phyloP scores from a whole-genome alignment of 2,888 invertebrate genomes.

The Oligia strigilis region DNA sequence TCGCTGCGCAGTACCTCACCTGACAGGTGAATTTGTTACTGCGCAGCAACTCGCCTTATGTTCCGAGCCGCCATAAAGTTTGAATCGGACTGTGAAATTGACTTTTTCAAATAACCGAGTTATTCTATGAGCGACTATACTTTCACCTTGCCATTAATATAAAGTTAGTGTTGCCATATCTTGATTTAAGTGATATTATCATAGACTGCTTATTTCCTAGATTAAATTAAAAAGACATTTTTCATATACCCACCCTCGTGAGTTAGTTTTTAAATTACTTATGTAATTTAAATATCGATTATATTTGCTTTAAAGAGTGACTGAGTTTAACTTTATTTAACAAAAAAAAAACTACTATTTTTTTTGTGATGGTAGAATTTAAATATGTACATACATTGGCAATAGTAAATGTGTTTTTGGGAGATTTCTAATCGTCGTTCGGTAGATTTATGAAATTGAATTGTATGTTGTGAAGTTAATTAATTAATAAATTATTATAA shows the following conservation, averaged over 20 bases:
- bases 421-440: constrained; percentile 45
- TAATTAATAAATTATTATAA: constrained; percentile 32
- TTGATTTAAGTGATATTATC: constrained; percentile 78
- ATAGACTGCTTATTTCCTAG: constrained; percentile 81
- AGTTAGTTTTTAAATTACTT: constrained; percentile 45
- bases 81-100: background rate
- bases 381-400: constrained; percentile 55
- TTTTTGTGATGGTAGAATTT: constrained; percentile 46
- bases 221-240: constrained; percentile 70
- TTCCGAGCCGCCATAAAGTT: background rate
- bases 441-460: constrained; percentile 46
- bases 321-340: constrained; percentile 33
- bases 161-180: constrained; percentile 74
- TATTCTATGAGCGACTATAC: constrained; percentile 41
- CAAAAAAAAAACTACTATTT: background rate
- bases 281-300: constrained; percentile 50
- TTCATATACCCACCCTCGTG: constrained; percentile 52
- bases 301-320: constrained; percentile 47
- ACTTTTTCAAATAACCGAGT: constrained; percentile 31
- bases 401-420: constrained; percentile 56
- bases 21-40: background rate
- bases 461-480: constrained; percentile 53
- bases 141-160: constrained; percentile 61
- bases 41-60: background rate
- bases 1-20: background rate